Evolutionary conservation across 1,140 invertebrate species (phyloP).

Genomic region (Bombus confusus): DNA sequence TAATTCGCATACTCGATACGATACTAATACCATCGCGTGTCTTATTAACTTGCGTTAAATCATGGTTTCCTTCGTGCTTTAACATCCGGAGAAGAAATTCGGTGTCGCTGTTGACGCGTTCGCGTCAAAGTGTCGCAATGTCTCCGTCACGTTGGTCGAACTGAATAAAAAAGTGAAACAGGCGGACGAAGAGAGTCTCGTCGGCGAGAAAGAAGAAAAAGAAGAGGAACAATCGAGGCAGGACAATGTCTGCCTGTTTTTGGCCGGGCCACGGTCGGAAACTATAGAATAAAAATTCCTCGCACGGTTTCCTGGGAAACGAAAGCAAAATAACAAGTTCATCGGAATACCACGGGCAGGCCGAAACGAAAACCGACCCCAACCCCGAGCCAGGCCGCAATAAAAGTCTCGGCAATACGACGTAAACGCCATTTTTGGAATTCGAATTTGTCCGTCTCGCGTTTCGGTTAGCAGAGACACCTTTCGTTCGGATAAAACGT

Average conservation of each 20-base stretch:
- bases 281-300: conserved; percentile 63
- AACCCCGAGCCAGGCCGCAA: neutral
- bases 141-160: neutral
- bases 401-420: conserved; percentile 39
- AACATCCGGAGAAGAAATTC: neutral
- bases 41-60: too few relatives aligned
- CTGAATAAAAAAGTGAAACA: neutral
- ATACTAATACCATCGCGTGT: neutral
- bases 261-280: conserved; percentile 15
- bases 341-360: conserved; percentile 57
- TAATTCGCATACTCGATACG: neutral
- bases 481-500: neutral
- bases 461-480: neutral
- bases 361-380: neutral
- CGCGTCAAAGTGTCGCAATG: neutral
- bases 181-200: neutral
- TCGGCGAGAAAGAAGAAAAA: neutral
- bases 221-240: neutral
- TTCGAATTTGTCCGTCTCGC: neutral
- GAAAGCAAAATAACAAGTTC: conserved; percentile 59
- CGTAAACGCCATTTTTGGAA: conserved; percentile 50
- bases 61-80: too few relatives aligned
- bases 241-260: conserved; percentile 25
- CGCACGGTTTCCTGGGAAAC: conserved; percentile 58
- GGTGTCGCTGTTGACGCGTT: neutral